A percentile compares a stretch with the other conserved stretches of the same genome.
phyloP scores from a whole-genome alignment of 2,888 invertebrate genomes.

The Aphodius sticticus region DNA sequence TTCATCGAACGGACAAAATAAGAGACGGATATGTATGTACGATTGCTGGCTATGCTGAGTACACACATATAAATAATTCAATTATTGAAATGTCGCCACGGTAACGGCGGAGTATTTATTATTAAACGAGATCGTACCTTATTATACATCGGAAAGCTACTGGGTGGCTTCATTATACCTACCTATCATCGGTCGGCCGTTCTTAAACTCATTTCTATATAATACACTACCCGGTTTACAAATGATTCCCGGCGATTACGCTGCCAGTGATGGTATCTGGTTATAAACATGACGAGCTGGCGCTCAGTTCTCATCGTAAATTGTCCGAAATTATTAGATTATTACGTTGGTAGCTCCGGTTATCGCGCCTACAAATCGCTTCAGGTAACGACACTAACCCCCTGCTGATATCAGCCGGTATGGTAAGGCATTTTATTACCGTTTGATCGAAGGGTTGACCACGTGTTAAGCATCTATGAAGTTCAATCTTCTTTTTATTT shows the following conservation, averaged over 20 bases:
- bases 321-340: slow-evolving; percentile 4
- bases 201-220: slow-evolving; percentile 4
- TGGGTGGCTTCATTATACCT: slow-evolving; percentile 58
- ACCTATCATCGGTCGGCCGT: slow-evolving; percentile 5
- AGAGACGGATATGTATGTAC: not conserved
- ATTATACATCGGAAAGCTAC: slow-evolving; percentile 36
- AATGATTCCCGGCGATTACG: not conserved
- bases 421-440: not conserved
- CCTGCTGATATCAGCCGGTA: not conserved
- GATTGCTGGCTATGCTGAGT: not conserved
- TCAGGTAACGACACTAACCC: not conserved
- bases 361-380: not conserved
- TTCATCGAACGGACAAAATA: not conserved
- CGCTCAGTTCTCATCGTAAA: not conserved
- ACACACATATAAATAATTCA: slow-evolving; percentile 56
- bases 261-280: not conserved
- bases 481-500: not conserved
- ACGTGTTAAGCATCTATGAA: not conserved
- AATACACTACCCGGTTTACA: not conserved
- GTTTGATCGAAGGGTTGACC: not conserved
- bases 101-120: slow-evolving; percentile 36
- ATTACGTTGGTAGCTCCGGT: not conserved
- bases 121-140: slow-evolving; percentile 22
- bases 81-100: slow-evolving; percentile 57
- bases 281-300: not conserved